Base-by-base conservation (phyloP, 2,797 vertebrate genomes). In the Megalops cyprinoides region DNA sequence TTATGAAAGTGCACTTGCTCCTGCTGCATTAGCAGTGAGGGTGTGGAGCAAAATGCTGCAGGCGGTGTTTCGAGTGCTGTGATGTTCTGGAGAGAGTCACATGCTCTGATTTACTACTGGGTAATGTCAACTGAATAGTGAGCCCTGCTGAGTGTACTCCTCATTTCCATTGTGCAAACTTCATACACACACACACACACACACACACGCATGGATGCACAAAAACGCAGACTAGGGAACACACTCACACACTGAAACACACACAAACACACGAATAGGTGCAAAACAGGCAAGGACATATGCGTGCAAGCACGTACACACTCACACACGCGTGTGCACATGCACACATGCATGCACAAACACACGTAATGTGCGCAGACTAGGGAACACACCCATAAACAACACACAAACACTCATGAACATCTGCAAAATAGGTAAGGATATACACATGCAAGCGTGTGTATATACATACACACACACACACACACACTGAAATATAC, bases 1-100 rank as follows among this genome's bases (percentile, higher is more conserved):
- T 69, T 69, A 1, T 69, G 65, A 55, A 76, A 31, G n/a, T 56
- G 28, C 74, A 51, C 25, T 75, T 75, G 48, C 74, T 76, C 49
- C 74, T 37, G n/a, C 49, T 53, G 55, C 14, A 76, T 53, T 53
- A 76, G 15, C 28, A 37, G 28, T 18, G 18, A 55, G 28, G 31
- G 15, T 37, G 53, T 76, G 20, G 49, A 60, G 9, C 23, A 49
- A 46, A 74, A 51, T 51, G 73, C 46, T 51, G 49, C 48, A 37
- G 46, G 74, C 51, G 23, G 44, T 53, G 74, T 51, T 55, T 51
- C 48, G 37, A 55, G 18, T 55, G 74, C 74, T 53, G 46, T 76
- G 37, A 55, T 53, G 74, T 53, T 53, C 46, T 37, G 31, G n/a
- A 76, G 28, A 56, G 31, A 53, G 31, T 34, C 74, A 55, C 49